Evolutionary conservation across 2,888 invertebrate species (phyloP), one percentile per base, ranked within the genome.

Genomic region (Oasisia sp.): DNA sequence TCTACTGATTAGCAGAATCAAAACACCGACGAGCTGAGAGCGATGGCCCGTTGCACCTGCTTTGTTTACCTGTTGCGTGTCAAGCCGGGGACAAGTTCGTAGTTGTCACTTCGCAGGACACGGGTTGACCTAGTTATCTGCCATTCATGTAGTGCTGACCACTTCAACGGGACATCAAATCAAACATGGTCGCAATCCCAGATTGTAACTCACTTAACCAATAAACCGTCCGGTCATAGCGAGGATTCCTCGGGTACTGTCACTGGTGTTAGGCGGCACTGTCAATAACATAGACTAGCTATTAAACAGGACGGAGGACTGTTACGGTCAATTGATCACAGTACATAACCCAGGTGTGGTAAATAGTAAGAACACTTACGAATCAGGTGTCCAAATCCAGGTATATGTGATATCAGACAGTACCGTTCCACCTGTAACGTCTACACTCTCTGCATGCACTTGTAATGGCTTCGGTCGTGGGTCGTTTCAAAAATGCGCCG

Each of bases 1-100:
- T n/a, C 27, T 74, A 19, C 0, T n/a, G 19, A 74, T 74, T 19
- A 0, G 27, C 74, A n/a, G 27, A 2, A 74, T n/a, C 74, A 74
- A 74, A 74, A 74, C 27, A 74, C 74, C 19, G 27, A 74, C 74
- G 7, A 74, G 74, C 27, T 74, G n/a, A 74, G 74, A 27, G 74
- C 19, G 74, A 27, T 74, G 74, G 27, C 74, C n/a, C 27, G 7
- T 74, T 14, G 27, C 27, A 74, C 74, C 74, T 74, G 74, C 74
- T 74, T 74, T 74, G 74, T 74, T 19, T 74, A 74, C 74, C 74
- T 74, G 74, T 74, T 74, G 74, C 74, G 74, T 74, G 74, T 74
- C 74, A 19, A 7, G 0, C 1, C 5, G 19, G 27, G 74, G 74
- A 74, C 19, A 74, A 74, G 27, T 27, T 74, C 74, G 27, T 74